Conservation (phyloP, 2,797 vertebrate species). For the Hylomyscus alleni region DNA sequence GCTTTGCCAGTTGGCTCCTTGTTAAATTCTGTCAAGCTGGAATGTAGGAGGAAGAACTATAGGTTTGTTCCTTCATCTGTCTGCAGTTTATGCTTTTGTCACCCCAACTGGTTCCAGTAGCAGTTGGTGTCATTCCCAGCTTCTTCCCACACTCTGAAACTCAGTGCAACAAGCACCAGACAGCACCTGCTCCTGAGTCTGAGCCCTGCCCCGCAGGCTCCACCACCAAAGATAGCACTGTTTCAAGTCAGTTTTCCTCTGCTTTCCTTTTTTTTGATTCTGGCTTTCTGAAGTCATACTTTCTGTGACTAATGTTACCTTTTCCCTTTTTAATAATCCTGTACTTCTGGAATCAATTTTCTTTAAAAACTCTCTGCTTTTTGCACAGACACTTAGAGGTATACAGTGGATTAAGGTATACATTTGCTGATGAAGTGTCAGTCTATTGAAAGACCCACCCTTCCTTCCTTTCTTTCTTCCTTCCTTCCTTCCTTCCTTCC, state of each 20-base stretch:
- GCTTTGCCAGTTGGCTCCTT: not conserved
- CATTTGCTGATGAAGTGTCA: not conserved
- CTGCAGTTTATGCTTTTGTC: not conserved
- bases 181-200: not conserved
- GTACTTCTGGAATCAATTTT: constrained; percentile 12
- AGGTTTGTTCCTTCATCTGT: not conserved
- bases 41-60: not conserved
- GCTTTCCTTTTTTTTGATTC: not conserved
- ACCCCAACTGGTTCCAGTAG: not conserved
- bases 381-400: not conserved
- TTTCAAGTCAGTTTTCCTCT: not conserved
- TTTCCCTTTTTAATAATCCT: not conserved
- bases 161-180: not conserved
- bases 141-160: constrained; percentile 9
- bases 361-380: constrained; percentile 33
- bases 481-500: not conserved
- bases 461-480: not conserved
- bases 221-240: not conserved
- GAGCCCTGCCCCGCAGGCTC: not conserved
- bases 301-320: not conserved
- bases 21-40: not conserved
- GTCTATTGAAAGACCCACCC: not conserved
- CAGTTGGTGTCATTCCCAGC: not conserved
- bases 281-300: not conserved
- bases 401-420: not conserved